Percentiles rank a stretch among this genome's conserved stretches.
These are phyloP conservation scores for Odiellus spinosus DNA, from an alignment of 2,888 invertebrate species.

Conservation along the genomic window DNA sequence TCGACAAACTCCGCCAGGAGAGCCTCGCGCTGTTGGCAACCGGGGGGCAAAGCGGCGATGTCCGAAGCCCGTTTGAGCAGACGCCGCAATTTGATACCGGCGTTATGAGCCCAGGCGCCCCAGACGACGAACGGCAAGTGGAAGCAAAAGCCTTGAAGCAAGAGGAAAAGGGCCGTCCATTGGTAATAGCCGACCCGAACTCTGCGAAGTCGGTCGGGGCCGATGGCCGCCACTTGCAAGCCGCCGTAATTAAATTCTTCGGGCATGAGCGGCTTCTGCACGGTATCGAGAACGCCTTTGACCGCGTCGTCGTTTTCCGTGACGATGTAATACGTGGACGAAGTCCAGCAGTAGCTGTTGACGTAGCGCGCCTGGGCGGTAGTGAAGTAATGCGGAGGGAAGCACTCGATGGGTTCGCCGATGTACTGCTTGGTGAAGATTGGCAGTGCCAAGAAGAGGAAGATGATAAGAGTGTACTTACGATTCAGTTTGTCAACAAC, in stretches of 20 bases:
- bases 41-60: slow-evolving; percentile 24
- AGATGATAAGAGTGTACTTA: slow-evolving; percentile 31
- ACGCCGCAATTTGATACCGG: slow-evolving; percentile 24
- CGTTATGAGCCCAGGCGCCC: slow-evolving; percentile 26
- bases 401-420: slow-evolving; percentile 35
- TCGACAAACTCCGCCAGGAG: slow-evolving; percentile 25
- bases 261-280: slow-evolving; percentile 15
- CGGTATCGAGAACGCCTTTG: slow-evolving; percentile 9
- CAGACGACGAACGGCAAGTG: slow-evolving; percentile 31
- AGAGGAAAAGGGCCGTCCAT: slow-evolving; percentile 28
- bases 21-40: slow-evolving; percentile 25
- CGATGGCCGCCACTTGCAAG: slow-evolving; percentile 19
- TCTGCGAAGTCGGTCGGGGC: slow-evolving; percentile 19
- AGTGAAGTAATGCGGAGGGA: slow-evolving; percentile 28
- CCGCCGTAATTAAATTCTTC: slow-evolving; percentile 22
- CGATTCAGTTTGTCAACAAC: slow-evolving; percentile 33
- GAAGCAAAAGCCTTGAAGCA: slow-evolving; percentile 30
- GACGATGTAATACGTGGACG: slow-evolving; percentile 28
- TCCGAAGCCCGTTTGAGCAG: slow-evolving; percentile 24
- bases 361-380: slow-evolving; percentile 27
- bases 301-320: slow-evolving; percentile 17
- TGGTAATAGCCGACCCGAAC: slow-evolving; percentile 27
- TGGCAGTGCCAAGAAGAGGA: slow-evolving; percentile 30
- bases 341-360: slow-evolving; percentile 30
- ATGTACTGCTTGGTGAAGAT: slow-evolving; percentile 35